Conservation (phyloP, 2,797 vertebrate species). For the Falco cherrug region DNA sequence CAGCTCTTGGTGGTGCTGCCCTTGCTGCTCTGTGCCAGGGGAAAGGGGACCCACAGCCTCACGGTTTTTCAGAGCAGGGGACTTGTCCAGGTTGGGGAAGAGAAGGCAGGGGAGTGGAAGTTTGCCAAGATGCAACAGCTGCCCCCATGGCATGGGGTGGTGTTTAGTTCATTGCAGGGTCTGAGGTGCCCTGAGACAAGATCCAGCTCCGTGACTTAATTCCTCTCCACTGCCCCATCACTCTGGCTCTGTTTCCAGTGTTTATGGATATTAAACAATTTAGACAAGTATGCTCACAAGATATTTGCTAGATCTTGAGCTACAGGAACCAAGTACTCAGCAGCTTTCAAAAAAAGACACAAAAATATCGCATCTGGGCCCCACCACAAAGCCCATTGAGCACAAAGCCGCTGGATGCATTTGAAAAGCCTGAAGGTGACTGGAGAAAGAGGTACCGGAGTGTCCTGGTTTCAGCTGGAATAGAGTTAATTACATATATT, state of each 20-base stretch:
- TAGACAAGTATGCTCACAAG: not conserved
- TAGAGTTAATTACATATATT: too few species aligned
- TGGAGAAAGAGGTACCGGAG: not conserved
- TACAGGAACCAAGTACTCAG: not conserved
- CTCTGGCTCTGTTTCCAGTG: not conserved
- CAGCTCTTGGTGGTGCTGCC: not conserved
- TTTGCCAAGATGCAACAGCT: not conserved
- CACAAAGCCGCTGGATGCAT: not conserved
- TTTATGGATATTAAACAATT: not conserved
- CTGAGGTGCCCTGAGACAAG: not conserved
- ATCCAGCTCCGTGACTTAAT: not conserved
- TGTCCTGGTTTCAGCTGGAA: too few species aligned
- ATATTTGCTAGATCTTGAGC: not conserved
- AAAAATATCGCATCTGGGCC: accelerated
- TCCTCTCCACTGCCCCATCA: not conserved
- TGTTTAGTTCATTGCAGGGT: not conserved
- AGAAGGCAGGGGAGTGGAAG: not conserved
- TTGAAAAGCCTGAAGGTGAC: not conserved
- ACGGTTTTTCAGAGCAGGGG: not conserved
- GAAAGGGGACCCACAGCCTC: not conserved
- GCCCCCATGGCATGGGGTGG: accelerated
- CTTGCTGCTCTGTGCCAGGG: not conserved
- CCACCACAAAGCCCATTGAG: not conserved
- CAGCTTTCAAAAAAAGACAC: not conserved
- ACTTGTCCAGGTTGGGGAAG: not conserved